phyloP scores from a whole-genome alignment of 1,140 invertebrate genomes.

The Trypoxylus dichotomus region DNA sequence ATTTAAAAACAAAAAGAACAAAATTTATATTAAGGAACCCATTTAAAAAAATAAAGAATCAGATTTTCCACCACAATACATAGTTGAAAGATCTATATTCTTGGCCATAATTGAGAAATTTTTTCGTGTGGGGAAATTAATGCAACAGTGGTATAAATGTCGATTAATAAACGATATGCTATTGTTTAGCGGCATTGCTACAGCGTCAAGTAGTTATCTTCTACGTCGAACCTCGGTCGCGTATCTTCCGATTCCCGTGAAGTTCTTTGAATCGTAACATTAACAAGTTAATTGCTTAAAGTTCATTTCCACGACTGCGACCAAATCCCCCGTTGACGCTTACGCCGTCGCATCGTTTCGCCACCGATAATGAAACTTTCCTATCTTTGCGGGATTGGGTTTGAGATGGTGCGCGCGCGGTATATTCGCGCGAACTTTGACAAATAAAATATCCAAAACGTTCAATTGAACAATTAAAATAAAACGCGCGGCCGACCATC shows the following conservation, averaged over 20 bases:
- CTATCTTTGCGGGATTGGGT: neutral
- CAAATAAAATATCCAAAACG: constrained; percentile 25
- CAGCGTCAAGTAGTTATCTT: no score
- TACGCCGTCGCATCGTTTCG: neutral
- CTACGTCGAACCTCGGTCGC: no score
- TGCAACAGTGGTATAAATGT: no score
- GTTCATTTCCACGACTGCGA: neutral
- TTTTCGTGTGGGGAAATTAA: no score
- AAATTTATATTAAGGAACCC: no score
- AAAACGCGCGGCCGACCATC: constrained; percentile 12
- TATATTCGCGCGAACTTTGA: constrained; percentile 20
- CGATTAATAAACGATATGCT: no score
- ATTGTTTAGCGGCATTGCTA: no score
- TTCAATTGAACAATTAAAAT: constrained; percentile 25
- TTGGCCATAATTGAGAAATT: no score
- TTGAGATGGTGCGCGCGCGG: neutral
- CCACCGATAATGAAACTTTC: neutral
- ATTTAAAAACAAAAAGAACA: no score
- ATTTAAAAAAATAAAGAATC: no score
- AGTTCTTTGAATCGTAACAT: neutral
- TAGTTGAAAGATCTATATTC: no score
- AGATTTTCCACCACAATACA: no score
- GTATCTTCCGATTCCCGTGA: neutral
- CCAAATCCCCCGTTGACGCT: neutral
- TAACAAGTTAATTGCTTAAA: constrained; percentile 11